These are phyloP conservation scores for Dynastes grantii DNA, from an alignment of 2,888 invertebrate genomes.

Conservation along the genomic window DNA sequence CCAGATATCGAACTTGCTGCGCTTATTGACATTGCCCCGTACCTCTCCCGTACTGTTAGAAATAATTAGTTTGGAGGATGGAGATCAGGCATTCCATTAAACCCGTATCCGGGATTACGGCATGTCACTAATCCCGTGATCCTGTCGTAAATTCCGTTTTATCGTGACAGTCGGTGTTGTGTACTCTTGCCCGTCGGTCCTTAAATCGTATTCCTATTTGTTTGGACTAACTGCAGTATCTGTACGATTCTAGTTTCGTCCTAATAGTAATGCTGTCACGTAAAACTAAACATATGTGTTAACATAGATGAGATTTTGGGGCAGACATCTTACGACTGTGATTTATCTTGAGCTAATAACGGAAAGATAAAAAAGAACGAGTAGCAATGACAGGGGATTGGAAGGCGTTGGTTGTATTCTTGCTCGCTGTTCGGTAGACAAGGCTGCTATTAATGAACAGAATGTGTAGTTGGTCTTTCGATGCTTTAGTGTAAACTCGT, in stretches of 20 bases:
- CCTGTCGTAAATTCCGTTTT: conserved; percentile 65
- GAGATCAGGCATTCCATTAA: conserved; percentile 63
- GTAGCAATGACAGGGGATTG: no score
- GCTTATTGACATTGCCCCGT: conserved; percentile 57
- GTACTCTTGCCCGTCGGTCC: conserved; percentile 57
- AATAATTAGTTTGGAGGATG: conserved; percentile 65
- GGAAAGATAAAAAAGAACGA: no score
- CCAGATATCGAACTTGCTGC: conserved; percentile 46
- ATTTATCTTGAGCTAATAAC: conserved; percentile 1
- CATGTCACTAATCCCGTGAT: conserved; percentile 64
- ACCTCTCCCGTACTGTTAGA: conserved; percentile 52
- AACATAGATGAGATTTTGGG: conserved; percentile 13
- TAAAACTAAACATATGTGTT: conserved; percentile 29
- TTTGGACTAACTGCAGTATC: conserved; percentile 31
- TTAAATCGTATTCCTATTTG: conserved; percentile 46
- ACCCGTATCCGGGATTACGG: conserved; percentile 62
- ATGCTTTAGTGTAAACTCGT: no score
- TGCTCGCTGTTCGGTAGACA: no score
- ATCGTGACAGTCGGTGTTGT: conserved; percentile 62
- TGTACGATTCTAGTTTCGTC: conserved; percentile 24
- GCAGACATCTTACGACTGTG: not conserved
- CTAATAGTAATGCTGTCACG: conserved; percentile 21
- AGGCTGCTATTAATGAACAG: no score
- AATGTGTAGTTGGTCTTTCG: no score
- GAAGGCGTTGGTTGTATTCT: no score